Evolutionary conservation across 2,888 invertebrate species (phyloP), one percentile per base, ranked within the genome.

Genomic region (Abrostola triplasia): DNA sequence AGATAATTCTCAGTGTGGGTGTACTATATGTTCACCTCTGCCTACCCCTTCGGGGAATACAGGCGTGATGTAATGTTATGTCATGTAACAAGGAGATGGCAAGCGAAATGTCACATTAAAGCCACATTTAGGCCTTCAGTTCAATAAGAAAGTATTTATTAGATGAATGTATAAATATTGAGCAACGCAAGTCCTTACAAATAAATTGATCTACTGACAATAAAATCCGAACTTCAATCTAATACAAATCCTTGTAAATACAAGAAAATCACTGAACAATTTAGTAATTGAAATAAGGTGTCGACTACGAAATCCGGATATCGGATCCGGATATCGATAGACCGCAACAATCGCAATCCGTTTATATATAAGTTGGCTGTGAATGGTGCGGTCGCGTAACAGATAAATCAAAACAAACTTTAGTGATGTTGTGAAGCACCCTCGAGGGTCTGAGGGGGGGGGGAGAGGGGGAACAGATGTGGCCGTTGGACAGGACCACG

Each of bases 361-460:
- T 47, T 47, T 47, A 47, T 24, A 24, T 47, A 24, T 47, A 47
- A 24, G 13, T 47, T 9, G 24, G 44, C 24, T 24, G 8, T 24
- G 24, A 47, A 47, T 47, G 13, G 44, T 47, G 44, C 44, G 44
- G 44, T 47, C 24, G 24, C 44, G 13, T 47, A 47, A 47, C 44
- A 47, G 24, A 47, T 47, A 47, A 47, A 47, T 47, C 44, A 47
- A 47, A 24, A 13, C 13, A 24, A 47, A 47, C 13, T 47, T 47
- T 47, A 5, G 13, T 47, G 9, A 44, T 44, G 9, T 9, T 24
- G 24, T 24, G 24, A 24, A 24, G 24, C 1, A 24, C 24, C 24
- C 44, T 24, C 13, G 44, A 9, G 8, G 13, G 44, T 24, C 24
- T 24, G 1, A n/a, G 41, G 1, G n/a, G 5, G 13, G 8, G 41